Evolutionary conservation across 2,113 vertebrate genomes (phyloP).

Genomic region (Tretioscincus oriximinensis): DNA sequence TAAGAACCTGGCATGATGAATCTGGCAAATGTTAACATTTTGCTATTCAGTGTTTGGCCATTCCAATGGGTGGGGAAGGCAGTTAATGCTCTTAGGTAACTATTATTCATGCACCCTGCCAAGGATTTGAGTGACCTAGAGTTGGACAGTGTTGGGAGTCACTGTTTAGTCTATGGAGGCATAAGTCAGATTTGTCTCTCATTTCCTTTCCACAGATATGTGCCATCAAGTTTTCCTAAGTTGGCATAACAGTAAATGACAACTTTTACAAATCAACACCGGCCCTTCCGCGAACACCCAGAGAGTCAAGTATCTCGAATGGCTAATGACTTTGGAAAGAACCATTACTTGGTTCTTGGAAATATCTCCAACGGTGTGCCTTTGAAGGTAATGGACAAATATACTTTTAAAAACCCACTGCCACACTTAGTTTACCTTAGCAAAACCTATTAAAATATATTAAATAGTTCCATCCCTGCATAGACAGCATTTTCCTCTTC

Average conservation of each 20-base stretch:
- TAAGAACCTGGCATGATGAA: neutral
- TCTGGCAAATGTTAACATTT: slow-evolving; percentile 16
- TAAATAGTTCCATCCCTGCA: slow-evolving; percentile 20
- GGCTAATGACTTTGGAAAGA: slow-evolving; percentile 29
- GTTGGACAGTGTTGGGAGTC: slow-evolving; percentile 27
- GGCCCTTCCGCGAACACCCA: slow-evolving; percentile 49
- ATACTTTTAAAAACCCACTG: slow-evolving; percentile 21
- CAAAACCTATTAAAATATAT: slow-evolving; percentile 41
- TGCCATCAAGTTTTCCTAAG: slow-evolving; percentile 30
- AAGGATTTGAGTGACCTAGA: neutral
- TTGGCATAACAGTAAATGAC: slow-evolving; percentile 48
- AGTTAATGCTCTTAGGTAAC: slow-evolving; percentile 33
- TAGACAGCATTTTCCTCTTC: slow-evolving; percentile 31
- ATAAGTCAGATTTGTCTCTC: slow-evolving; percentile 33
- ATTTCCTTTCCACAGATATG: slow-evolving; percentile 28
- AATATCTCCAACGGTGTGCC: slow-evolving; percentile 39
- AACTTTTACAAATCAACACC: slow-evolving; percentile 8
- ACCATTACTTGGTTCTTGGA: slow-evolving; percentile 46
- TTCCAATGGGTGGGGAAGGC: slow-evolving; percentile 23
- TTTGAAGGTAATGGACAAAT: slow-evolving; percentile 44
- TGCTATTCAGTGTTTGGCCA: slow-evolving; percentile 35
- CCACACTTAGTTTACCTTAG: slow-evolving; percentile 26
- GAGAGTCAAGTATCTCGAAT: neutral
- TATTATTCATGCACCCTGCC: slow-evolving; percentile 42
- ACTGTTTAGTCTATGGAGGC: slow-evolving; percentile 60